phyloP scores from a whole-genome alignment of 2,797 vertebrate genomes.

The Podarcis siculus region DNA sequence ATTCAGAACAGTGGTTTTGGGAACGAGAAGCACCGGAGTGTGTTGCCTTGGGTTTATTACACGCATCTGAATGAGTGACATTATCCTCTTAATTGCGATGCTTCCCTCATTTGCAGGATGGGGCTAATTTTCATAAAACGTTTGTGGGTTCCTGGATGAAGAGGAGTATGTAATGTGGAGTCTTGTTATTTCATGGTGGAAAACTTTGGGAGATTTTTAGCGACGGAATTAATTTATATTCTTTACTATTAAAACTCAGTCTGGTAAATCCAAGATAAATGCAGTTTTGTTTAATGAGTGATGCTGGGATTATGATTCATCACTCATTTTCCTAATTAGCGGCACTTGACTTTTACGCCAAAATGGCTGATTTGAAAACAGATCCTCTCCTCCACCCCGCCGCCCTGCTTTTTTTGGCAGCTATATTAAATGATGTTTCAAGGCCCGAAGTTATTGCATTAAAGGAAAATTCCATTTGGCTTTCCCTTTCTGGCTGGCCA shows the following conservation, averaged over 20 bases:
- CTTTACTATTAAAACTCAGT: conserved; percentile 48
- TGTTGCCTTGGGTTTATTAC: conserved; percentile 19
- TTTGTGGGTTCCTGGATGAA: conserved; percentile 27
- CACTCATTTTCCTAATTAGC: conserved; percentile 66
- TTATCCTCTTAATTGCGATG: conserved; percentile 19
- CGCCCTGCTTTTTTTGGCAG: not conserved
- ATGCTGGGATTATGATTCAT: conserved; percentile 63
- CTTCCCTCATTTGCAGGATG: conserved; percentile 26
- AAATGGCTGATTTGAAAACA: conserved; percentile 60
- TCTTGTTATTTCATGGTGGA: conserved; percentile 35
- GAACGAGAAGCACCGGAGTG: not conserved
- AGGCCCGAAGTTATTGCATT: conserved; percentile 28
- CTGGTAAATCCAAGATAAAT: conserved; percentile 63
- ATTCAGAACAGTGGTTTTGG: conserved; percentile 11
- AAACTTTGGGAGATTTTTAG: conserved; percentile 48
- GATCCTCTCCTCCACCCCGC: conserved; percentile 16
- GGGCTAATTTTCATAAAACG: conserved; percentile 23
- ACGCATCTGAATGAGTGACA: conserved; percentile 13
- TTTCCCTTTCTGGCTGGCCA: conserved; percentile 19
- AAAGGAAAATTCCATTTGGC: conserved; percentile 17
- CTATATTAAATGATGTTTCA: conserved; percentile 45
- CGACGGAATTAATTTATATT: conserved; percentile 47
- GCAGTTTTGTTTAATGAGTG: conserved; percentile 63
- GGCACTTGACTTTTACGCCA: conserved; percentile 62
- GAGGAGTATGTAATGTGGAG: conserved; percentile 3